phyloP scores from a whole-genome alignment of 2,113 vertebrate species.

The Phalacrocorax brasilianus region DNA sequence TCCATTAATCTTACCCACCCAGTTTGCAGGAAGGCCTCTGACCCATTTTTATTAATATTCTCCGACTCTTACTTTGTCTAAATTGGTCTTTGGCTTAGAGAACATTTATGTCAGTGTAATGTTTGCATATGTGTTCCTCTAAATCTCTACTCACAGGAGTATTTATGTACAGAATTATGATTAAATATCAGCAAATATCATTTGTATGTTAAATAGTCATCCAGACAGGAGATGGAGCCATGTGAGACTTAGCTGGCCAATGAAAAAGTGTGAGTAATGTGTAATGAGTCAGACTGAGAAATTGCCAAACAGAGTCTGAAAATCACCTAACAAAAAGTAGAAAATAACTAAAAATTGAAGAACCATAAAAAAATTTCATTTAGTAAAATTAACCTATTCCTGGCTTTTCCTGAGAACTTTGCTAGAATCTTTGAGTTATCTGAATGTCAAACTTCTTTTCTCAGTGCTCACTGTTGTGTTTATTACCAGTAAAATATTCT shows the following conservation, averaged over 20 bases:
- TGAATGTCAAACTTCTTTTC: neutral
- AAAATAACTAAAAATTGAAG: neutral
- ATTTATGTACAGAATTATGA: neutral
- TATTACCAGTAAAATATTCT: neutral
- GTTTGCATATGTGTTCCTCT: neutral
- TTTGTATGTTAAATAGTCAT: neutral
- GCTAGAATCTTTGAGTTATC: neutral
- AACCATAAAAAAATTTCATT: neutral
- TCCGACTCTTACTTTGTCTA: neutral
- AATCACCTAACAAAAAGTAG: neutral
- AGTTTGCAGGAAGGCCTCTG: neutral
- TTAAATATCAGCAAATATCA: neutral
- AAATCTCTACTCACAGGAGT: neutral
- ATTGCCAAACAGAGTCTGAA: neutral
- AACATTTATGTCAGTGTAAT: neutral
- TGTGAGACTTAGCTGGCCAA: neutral
- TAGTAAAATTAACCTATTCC: neutral
- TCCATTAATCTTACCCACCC: neutral
- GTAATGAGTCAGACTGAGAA: neutral
- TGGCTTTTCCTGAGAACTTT: neutral
- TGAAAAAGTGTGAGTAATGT: neutral
- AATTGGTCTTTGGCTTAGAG: neutral
- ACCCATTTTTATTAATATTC: neutral
- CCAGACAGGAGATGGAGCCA: neutral
- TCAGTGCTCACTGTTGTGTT: rapidly evolving